Evolutionary conservation across 2,113 vertebrate species (phyloP).

Genomic region (Heterochromis multidens): DNA sequence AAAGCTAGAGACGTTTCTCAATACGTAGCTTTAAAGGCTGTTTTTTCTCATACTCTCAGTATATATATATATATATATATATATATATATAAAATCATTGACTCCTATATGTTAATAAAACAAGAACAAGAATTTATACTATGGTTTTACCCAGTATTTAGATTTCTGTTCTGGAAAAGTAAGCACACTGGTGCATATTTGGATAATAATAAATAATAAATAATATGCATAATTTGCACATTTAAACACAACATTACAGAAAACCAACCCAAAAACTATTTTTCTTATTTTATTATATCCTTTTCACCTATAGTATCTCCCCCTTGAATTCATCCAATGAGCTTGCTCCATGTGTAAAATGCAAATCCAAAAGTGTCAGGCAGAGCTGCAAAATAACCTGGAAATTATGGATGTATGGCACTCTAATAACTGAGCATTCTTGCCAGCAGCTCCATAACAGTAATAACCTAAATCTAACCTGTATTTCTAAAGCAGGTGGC

Average conservation of each 20-base stretch:
- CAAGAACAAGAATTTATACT: not conserved
- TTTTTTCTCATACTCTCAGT: too few species aligned
- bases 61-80: too few species aligned
- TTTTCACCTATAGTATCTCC: not conserved
- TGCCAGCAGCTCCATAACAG: constrained; percentile 43
- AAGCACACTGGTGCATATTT: not conserved
- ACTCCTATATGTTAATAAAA: not conserved
- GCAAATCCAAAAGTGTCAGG: not conserved
- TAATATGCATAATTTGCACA: not conserved
- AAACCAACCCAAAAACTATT: not conserved
- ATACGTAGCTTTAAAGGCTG: not conserved
- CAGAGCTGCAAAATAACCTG: constrained; percentile 17
- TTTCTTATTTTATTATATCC: not conserved
- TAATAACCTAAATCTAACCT: constrained; percentile 68
- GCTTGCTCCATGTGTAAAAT: not conserved
- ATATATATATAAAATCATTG: too few species aligned
- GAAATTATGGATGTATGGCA: constrained; percentile 5
- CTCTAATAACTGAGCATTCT: constrained; percentile 29
- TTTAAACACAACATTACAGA: not conserved
- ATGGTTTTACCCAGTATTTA: not conserved
- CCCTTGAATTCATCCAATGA: not conserved
- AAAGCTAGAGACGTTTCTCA: not conserved
- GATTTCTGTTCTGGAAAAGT: not conserved
- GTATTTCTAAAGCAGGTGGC: constrained; percentile 68
- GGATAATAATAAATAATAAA: not conserved